A percentile compares a stretch with the other conserved stretches of the same genome.
phyloP scores from a whole-genome alignment of 2,888 invertebrate species.

The Chalcosyrphus nemorum region DNA sequence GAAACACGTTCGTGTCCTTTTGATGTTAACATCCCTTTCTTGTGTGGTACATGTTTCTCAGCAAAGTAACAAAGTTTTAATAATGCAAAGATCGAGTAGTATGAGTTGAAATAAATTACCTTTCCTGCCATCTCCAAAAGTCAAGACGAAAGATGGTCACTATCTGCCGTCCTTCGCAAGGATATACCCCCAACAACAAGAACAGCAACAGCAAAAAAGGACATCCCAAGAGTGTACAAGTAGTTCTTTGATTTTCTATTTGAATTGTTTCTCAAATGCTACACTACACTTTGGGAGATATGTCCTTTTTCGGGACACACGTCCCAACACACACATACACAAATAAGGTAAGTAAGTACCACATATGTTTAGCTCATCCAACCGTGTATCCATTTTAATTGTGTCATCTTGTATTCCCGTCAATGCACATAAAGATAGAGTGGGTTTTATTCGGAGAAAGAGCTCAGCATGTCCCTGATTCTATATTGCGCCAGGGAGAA shows the following conservation, averaged over 20 bases:
- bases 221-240: constrained; percentile 49
- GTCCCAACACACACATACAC: constrained; percentile 24
- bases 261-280: constrained; percentile 69
- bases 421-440: constrained; percentile 44
- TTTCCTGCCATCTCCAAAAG: constrained; percentile 48
- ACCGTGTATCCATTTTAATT: constrained; percentile 69
- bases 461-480: constrained; percentile 37
- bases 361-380: constrained; percentile 61
- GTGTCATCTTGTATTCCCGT: constrained; percentile 72
- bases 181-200: constrained; percentile 12
- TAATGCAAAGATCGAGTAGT: constrained; percentile 60
- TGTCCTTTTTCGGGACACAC: constrained; percentile 67
- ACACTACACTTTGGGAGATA: constrained; percentile 29
- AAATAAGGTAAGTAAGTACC: constrained; percentile 11
- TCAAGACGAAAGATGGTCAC: constrained; percentile 37
- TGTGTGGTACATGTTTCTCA: constrained; percentile 12
- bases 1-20: constrained; percentile 44
- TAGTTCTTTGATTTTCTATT: constrained; percentile 73
- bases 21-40: constrained; percentile 7
- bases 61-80: constrained; percentile 54
- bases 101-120: constrained; percentile 60
- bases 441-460: background rate
- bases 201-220: too few relatives aligned
- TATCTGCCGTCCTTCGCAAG: background rate
- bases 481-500: constrained; percentile 19